Base-by-base conservation (phyloP, 1,140 invertebrate genomes). In the Calliphora vicina region DNA sequence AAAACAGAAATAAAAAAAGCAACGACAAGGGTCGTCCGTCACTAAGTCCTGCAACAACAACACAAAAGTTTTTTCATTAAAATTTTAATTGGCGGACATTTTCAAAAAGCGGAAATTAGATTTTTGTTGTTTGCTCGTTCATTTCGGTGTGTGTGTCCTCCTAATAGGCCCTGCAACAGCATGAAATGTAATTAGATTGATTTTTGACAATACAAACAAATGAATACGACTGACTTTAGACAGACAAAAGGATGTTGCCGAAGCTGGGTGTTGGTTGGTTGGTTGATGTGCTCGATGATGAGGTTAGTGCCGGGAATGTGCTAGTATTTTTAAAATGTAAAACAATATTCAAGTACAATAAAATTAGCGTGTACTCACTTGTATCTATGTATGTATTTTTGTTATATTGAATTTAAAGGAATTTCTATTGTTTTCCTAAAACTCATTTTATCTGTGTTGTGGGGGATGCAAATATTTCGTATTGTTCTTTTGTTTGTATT, bases 71-170 rank as follows among this genome's bases (percentile, higher is more conserved):
- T 87, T 89, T 89, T 89, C 87, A 89, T 89, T 89, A 88, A 89
- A 89, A 89, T 89, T 89, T 89, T 89, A 88, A 89, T 89, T 89
- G 88, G 87, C 88, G 87, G 86, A 88, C 86, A 82, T 84, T 87
- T 89, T 87, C 84, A 85, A 83, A 89, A 89, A 89, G 87, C 88
- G 74, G 74, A 78, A 78, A 78, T 78, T 78, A 43, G 74, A 78
- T 78, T 78, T 78, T 78, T 78, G n/a, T 42, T 23, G 20, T n/a
- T n/a, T 42, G 74, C 23, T 45, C 23, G 35, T 43, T 76, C 73
- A n/a, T n/a, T n/a, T n/a, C n/a, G n/a, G n/a, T n/a, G n/a, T n/a
- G n/a, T 12, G 23, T 74, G n/a, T 29, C 67, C 20, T 23, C 67
- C 26, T 74, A 74, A 74, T n/a, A 29, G 26, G 72, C 61, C 72